phyloP scores from a whole-genome alignment of 2,888 invertebrate genomes.

The Cryptus viduatorius region DNA sequence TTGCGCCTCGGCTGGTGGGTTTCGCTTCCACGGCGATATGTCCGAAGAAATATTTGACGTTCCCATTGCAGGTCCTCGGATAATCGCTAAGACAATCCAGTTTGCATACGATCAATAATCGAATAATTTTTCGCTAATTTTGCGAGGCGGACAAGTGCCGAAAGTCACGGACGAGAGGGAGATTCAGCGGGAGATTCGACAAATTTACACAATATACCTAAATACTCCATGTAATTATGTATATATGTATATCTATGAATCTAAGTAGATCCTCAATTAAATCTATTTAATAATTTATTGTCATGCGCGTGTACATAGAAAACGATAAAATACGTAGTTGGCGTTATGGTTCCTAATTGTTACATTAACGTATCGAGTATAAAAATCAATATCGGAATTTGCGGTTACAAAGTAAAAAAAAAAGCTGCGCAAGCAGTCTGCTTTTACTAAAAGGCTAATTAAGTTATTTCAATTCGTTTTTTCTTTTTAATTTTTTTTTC shows the following conservation, averaged over 20 bases:
- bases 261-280: conserved; percentile 67
- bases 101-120: conserved; percentile 8
- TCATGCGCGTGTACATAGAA: conserved; percentile 50
- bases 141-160: neutral
- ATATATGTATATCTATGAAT: conserved; percentile 73
- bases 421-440: too few species aligned
- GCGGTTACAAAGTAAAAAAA: neutral
- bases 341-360: conserved; percentile 32
- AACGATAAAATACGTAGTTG: conserved; percentile 1
- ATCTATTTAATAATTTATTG: conserved; percentile 77
- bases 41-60: conserved; percentile 2
- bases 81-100: conserved; percentile 27
- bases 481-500: too few species aligned
- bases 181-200: conserved; percentile 16
- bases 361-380: neutral
- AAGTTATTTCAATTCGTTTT: too few species aligned
- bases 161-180: neutral
- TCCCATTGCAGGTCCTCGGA: conserved; percentile 16
- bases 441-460: too few species aligned
- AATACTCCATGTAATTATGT: conserved; percentile 74
- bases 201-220: conserved; percentile 1
- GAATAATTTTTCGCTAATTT: neutral
- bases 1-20: conserved; percentile 2
- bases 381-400: neutral
- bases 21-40: neutral